These are phyloP conservation scores for Hemicrepidius hirtus DNA, from an alignment of 2,888 invertebrate genomes.

Conservation along the genomic window DNA sequence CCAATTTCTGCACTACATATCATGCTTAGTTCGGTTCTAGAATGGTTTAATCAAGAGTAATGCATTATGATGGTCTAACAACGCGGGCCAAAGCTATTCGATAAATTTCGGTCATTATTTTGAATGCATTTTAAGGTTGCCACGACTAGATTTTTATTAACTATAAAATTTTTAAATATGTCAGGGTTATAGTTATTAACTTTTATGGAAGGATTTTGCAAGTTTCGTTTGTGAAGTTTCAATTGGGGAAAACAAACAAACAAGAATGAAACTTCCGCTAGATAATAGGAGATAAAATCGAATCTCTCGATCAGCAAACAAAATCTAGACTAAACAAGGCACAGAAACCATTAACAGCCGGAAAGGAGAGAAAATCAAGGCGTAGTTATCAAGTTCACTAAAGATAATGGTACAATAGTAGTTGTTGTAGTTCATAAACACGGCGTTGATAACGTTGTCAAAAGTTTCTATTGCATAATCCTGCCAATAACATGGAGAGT, in stretches of 20 bases:
- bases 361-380: constrained; percentile 33
- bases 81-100: constrained; percentile 12
- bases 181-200: too few relatives aligned
- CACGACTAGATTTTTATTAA: not conserved
- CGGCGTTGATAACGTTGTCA: constrained; percentile 45
- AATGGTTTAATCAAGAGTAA: constrained; percentile 34
- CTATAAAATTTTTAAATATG: not conserved
- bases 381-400: constrained; percentile 42
- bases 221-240: too few relatives aligned
- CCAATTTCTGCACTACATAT: constrained; percentile 33
- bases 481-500: constrained; percentile 42
- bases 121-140: not conserved
- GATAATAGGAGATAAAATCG: constrained; percentile 20
- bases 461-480: constrained; percentile 49
- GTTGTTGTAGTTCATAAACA: constrained; percentile 45
- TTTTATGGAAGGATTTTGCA: too few relatives aligned
- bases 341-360: constrained; percentile 20
- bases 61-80: constrained; percentile 20
- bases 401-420: constrained; percentile 46
- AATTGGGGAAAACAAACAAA: not conserved
- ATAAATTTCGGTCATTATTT: constrained; percentile 14
- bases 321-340: constrained; percentile 16
- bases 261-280: not conserved
- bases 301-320: constrained; percentile 4
- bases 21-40: constrained; percentile 8